Percentiles rank a stretch among this genome's conserved stretches.
These are phyloP conservation scores for Halcyon chelicuti DNA, from an alignment of 2,797 vertebrate species.

Conservation along the genomic window DNA sequence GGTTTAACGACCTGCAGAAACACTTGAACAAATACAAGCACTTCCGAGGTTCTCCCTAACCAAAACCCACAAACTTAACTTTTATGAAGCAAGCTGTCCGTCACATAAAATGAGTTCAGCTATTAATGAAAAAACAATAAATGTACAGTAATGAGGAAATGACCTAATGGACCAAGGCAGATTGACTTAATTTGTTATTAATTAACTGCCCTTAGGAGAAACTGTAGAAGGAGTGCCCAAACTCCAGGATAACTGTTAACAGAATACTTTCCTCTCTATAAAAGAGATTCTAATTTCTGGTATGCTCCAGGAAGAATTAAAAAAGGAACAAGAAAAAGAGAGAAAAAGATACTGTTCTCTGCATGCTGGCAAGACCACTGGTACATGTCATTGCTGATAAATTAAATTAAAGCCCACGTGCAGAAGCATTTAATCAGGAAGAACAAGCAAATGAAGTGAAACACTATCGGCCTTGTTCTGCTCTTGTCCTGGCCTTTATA, in stretches of 20 bases:
- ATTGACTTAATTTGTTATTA: constrained; percentile 68
- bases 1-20: not conserved
- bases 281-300: not conserved
- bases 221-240: not conserved
- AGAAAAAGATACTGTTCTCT: constrained; percentile 21
- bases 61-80: not conserved
- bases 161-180: constrained; percentile 49
- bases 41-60: not conserved
- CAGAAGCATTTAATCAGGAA: constrained; percentile 58
- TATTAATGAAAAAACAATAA: constrained; percentile 64
- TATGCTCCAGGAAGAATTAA: not conserved
- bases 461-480: constrained; percentile 53
- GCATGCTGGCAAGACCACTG: constrained; percentile 18
- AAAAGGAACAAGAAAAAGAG: not conserved
- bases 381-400: constrained; percentile 45
- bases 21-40: not conserved
- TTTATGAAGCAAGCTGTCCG: constrained; percentile 21
- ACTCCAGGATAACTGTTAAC: constrained; percentile 31
- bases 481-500: not conserved
- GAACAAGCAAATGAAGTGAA: constrained; percentile 40
- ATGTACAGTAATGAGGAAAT: constrained; percentile 60
- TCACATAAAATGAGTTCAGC: constrained; percentile 47
- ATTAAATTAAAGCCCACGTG: constrained; percentile 59
- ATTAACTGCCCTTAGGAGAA: constrained; percentile 56
- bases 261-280: constrained; percentile 6